Conservation (phyloP, 2,797 vertebrate genomes). For the Myotis findleyi region DNA sequence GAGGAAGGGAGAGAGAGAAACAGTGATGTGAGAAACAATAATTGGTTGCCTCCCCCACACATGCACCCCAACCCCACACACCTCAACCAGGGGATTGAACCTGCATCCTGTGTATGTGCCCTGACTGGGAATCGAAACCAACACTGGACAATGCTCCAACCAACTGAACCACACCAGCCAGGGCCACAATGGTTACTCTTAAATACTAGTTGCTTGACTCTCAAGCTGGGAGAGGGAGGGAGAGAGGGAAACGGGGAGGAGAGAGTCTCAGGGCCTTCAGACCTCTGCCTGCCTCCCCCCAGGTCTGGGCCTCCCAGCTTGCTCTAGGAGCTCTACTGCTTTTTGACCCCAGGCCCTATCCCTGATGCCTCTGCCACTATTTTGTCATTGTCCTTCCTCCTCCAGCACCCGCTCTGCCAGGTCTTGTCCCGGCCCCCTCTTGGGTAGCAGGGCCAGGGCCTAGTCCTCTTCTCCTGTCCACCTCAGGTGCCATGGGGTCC, state of each 20-base stretch:
- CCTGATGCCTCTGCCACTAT: not conserved
- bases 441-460: not conserved
- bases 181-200: not conserved
- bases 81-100: no score
- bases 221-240: not conserved
- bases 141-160: no score
- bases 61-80: no score
- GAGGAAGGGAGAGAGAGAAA: no score
- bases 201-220: not conserved
- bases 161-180: no score
- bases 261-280: not conserved
- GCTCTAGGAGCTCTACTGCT: not conserved
- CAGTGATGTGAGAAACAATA: no score
- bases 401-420: not conserved
- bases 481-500: not conserved
- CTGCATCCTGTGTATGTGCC: no score
- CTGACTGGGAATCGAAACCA: no score
- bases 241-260: rapidly evolving
- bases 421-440: not conserved
- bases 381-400: not conserved
- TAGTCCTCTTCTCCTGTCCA: not conserved
- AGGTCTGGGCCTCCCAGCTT: not conserved
- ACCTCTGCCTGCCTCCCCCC: not conserved
- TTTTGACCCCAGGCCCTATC: not conserved
- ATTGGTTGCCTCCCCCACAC: no score